Evolutionary conservation across 2,113 vertebrate genomes (phyloP).

Genomic region (Bungarus multicinctus): DNA sequence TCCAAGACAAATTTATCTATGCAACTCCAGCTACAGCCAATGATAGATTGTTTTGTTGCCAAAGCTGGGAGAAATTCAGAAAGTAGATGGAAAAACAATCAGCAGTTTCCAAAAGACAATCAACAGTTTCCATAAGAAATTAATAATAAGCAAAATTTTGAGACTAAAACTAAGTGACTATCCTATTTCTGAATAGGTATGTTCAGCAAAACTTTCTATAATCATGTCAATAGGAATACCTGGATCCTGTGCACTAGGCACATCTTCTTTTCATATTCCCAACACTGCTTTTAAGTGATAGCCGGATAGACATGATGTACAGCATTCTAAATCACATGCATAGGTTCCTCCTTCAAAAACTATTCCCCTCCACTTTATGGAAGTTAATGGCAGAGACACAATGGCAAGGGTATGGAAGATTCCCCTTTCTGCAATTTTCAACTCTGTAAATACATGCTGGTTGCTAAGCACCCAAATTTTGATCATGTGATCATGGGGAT

Average conservation of each 20-base stretch:
- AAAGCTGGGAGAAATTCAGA: not conserved
- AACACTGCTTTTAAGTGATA: not conserved
- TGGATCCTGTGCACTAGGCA: not conserved
- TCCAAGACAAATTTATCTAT: not conserved
- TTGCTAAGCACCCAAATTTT: not conserved
- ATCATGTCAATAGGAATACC: not conserved
- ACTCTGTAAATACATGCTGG: not conserved
- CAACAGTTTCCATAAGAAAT: not conserved
- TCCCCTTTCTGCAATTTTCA: not conserved
- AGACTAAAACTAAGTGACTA: not conserved
- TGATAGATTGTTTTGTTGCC: not conserved
- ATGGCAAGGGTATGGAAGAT: not conserved
- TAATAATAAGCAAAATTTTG: not conserved
- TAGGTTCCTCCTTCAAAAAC: not conserved
- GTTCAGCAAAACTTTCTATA: not conserved
- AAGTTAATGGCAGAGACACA: not conserved
- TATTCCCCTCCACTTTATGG: not conserved
- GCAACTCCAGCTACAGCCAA: not conserved
- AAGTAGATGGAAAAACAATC: not conserved
- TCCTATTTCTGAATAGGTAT: not conserved
- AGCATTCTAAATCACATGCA: not conserved
- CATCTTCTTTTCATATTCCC: not conserved
- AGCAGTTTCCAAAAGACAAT: not conserved
- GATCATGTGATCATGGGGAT: not conserved
- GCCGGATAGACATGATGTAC: not conserved